A percentile compares a stretch with the other conserved stretches of the same genome.
Evolutionary conservation across 2,113 vertebrate species (phyloP).

Genomic region (Chaetodon trifascialis): DNA sequence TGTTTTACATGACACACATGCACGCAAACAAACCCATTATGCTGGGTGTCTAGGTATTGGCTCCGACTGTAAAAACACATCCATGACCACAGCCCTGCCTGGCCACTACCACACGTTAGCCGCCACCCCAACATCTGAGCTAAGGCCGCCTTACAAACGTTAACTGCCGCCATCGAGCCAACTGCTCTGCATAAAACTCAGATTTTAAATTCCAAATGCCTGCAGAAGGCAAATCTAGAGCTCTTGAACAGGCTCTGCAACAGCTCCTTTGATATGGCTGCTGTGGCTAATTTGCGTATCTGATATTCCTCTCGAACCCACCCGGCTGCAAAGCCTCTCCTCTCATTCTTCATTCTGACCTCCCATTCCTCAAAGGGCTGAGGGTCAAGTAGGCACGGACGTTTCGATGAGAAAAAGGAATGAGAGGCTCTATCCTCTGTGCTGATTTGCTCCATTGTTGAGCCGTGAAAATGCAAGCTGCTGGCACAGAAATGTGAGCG

Average conservation of each 20-base stretch:
- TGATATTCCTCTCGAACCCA: slow-evolving; percentile 47
- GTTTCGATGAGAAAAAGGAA: slow-evolving; percentile 67
- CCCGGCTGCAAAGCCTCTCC: slow-evolving; percentile 31
- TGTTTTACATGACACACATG: slow-evolving; percentile 56
- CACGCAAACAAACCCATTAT: slow-evolving; percentile 55
- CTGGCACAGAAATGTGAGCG: slow-evolving; percentile 52
- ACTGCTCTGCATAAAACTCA: slow-evolving; percentile 13
- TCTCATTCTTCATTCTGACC: slow-evolving; percentile 61
- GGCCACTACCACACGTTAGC: background rate
- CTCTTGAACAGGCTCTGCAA: slow-evolving; percentile 14
- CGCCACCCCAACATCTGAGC: slow-evolving; percentile 4
- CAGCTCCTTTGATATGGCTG: slow-evolving; percentile 38
- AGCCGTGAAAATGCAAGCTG: slow-evolving; percentile 56
- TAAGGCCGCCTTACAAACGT: background rate
- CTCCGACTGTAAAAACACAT: slow-evolving; percentile 38
- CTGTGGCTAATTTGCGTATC: slow-evolving; percentile 57
- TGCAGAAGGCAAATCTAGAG: background rate
- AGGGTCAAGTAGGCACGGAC: slow-evolving; percentile 73
- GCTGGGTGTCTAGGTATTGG: slow-evolving; percentile 35
- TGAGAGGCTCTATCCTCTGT: slow-evolving; percentile 39
- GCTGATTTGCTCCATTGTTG: slow-evolving; percentile 67
- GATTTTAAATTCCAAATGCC: slow-evolving; percentile 25
- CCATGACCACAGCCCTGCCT: slow-evolving; percentile 45
- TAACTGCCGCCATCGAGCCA: slow-evolving; percentile 37
- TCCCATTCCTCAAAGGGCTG: slow-evolving; percentile 46